A percentile compares a stretch with the other conserved stretches of the same genome.
These are phyloP conservation scores for Orientallactaga bullata DNA, from an alignment of 2,113 vertebrate genomes.

Conservation along the genomic window DNA sequence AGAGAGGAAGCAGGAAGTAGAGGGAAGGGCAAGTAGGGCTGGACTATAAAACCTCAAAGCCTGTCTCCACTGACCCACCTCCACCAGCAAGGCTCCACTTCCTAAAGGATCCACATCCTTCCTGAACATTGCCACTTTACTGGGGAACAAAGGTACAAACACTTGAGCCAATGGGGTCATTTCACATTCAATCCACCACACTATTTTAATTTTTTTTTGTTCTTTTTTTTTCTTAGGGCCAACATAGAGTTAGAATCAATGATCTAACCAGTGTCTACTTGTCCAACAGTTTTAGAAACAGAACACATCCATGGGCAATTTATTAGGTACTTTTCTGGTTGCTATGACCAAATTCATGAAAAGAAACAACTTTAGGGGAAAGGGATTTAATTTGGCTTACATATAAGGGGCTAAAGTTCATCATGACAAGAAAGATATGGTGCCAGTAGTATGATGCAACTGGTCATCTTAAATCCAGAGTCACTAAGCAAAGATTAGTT, in stretches of 20 bases:
- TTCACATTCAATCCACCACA: too few relatives aligned
- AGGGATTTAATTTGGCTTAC: neutral
- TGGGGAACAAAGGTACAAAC: too few relatives aligned
- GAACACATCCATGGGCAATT: neutral
- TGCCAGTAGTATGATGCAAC: neutral
- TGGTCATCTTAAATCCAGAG: neutral
- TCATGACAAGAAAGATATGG: neutral
- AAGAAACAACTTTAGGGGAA: neutral
- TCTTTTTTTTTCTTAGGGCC: neutral
- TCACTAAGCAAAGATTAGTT: neutral
- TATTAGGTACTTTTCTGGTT: neutral
- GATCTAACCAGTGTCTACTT: neutral
- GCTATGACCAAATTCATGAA: neutral
- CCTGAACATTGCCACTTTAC: too few relatives aligned
- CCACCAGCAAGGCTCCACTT: too few relatives aligned
- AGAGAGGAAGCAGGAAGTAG: too few relatives aligned
- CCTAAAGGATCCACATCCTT: too few relatives aligned
- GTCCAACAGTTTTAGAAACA: neutral
- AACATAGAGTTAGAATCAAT: neutral
- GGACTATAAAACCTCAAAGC: too few relatives aligned
- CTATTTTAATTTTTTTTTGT: too few relatives aligned
- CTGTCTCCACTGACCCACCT: too few relatives aligned
- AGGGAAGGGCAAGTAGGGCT: too few relatives aligned
- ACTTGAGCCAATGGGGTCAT: too few relatives aligned
- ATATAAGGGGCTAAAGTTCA: neutral